phyloP scores from a whole-genome alignment of 2,797 vertebrate genomes.

The Leptatherina wallacei region DNA sequence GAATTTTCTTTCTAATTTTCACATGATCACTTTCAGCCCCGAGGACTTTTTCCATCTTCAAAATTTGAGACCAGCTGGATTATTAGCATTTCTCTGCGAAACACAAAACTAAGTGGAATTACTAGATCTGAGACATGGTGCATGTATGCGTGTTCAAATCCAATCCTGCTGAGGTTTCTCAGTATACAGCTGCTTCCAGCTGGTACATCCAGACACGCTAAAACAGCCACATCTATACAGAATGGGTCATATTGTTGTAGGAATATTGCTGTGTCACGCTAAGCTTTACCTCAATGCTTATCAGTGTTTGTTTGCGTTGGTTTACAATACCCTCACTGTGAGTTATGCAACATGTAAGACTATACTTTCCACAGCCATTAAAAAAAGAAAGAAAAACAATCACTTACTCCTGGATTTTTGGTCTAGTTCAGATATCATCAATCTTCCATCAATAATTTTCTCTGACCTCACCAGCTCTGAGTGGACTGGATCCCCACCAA shows the following conservation, averaged over 20 bases:
- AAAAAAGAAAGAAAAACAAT: not conserved
- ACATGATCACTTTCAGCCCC: slow-evolving; percentile 46
- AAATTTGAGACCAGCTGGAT: slow-evolving; percentile 53
- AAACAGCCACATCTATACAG: slow-evolving; percentile 9
- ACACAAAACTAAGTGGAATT: slow-evolving; percentile 11
- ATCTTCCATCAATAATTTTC: not conserved
- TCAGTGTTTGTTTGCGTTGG: not conserved
- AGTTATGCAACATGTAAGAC: slow-evolving; percentile 11
- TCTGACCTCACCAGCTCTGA: not conserved
- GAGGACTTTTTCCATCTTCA: slow-evolving; percentile 18
- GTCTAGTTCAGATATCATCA: not conserved
- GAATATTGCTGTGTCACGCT: slow-evolving; percentile 47
- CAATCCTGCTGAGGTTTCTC: slow-evolving; percentile 23
- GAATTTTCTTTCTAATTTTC: slow-evolving; percentile 32
- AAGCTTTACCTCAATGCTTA: slow-evolving; percentile 6
- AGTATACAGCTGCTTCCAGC: slow-evolving; percentile 17
- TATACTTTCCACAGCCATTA: not conserved
- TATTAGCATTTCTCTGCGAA: slow-evolving; percentile 34
- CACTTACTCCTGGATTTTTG: slow-evolving; percentile 15
- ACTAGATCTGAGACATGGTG: slow-evolving; percentile 18
- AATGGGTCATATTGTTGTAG: not conserved
- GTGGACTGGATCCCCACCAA: not conserved
- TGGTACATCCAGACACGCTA: slow-evolving; percentile 17
- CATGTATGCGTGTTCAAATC: slow-evolving; percentile 23
- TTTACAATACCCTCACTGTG: slow-evolving; percentile 9